Conservation (phyloP, 1,140 invertebrate genomes). For the Listronotus oregonensis region DNA sequence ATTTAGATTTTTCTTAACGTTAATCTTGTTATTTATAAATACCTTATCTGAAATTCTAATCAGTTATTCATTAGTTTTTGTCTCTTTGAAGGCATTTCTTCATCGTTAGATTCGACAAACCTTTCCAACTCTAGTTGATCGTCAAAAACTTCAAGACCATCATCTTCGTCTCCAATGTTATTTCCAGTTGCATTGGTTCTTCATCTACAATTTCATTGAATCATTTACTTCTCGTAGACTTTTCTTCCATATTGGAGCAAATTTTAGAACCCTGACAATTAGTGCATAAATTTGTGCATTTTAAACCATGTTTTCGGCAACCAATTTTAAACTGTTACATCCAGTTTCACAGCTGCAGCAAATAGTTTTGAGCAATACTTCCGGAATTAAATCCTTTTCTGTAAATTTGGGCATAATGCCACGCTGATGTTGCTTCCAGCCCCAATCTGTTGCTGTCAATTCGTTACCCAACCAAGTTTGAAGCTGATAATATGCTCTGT, state of each 20-base stretch:
- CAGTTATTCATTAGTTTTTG: too few relatives aligned
- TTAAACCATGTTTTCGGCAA: slow-evolving; percentile 9
- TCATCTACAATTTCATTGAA: not conserved
- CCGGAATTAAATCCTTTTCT: slow-evolving; percentile 14
- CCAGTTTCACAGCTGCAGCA: slow-evolving; percentile 17
- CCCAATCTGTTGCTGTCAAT: slow-evolving; percentile 6
- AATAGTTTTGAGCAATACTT: slow-evolving; percentile 21
- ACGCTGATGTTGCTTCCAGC: not conserved
- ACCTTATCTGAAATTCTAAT: too few relatives aligned
- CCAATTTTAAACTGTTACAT: slow-evolving; percentile 12
- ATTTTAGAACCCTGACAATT: slow-evolving; percentile 6
- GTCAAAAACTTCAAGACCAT: too few relatives aligned
- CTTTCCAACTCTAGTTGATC: too few relatives aligned
- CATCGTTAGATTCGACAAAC: too few relatives aligned
- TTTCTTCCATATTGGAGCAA: slow-evolving; percentile 1
- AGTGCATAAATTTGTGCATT: slow-evolving; percentile 6
- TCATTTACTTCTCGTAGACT: not conserved
- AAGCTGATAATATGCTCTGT: slow-evolving; percentile 28
- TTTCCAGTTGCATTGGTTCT: too few relatives aligned
- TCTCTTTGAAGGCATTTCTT: too few relatives aligned
- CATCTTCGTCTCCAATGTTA: too few relatives aligned
- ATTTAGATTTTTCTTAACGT: too few relatives aligned
- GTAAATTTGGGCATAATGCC: slow-evolving; percentile 17
- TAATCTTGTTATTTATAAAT: too few relatives aligned
- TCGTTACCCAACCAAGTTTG: slow-evolving; percentile 22